Evolutionary conservation across 2,888 invertebrate genomes (phyloP).

Genomic region (Synanthedon tipuliformis): DNA sequence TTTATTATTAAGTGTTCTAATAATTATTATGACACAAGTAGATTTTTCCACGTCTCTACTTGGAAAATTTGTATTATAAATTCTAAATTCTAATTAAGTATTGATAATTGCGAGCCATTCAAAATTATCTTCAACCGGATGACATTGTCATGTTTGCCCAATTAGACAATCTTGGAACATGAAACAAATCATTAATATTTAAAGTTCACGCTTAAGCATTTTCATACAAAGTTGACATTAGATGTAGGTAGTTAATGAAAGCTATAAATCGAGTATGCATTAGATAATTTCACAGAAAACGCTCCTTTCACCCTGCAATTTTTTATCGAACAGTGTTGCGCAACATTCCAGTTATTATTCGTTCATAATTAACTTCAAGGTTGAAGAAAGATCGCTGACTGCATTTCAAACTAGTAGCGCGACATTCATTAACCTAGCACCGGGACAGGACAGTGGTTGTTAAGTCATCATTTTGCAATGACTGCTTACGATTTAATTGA

Average conservation of each 20-base stretch:
- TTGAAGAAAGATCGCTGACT: constrained; percentile 17
- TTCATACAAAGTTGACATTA: not conserved
- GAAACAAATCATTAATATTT: too few relatives aligned
- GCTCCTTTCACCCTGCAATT: constrained; percentile 7
- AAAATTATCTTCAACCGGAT: too few relatives aligned
- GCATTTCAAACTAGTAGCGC: constrained; percentile 31
- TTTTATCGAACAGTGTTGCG: constrained; percentile 3
- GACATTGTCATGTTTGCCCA: too few relatives aligned
- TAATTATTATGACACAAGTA: too few relatives aligned
- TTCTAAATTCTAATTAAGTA: too few relatives aligned
- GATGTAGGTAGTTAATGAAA: not conserved
- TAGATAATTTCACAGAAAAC: constrained; percentile 1
- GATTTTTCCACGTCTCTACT: too few relatives aligned
- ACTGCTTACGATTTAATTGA: constrained; percentile 40
- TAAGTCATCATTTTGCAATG: constrained; percentile 32
- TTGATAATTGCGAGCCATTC: too few relatives aligned
- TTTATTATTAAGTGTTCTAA: too few relatives aligned
- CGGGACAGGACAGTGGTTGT: constrained; percentile 19
- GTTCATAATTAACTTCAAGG: constrained; percentile 11
- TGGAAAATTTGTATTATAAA: too few relatives aligned
- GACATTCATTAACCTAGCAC: constrained; percentile 33
- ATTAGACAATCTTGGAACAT: too few relatives aligned
- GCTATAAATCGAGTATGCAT: not conserved
- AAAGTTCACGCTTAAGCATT: too few relatives aligned
- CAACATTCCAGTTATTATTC: constrained; percentile 12